Evolutionary conservation across 2,888 invertebrate genomes (phyloP), one percentile per base, ranked within the genome.

Genomic region (Zele albiditarsus): DNA sequence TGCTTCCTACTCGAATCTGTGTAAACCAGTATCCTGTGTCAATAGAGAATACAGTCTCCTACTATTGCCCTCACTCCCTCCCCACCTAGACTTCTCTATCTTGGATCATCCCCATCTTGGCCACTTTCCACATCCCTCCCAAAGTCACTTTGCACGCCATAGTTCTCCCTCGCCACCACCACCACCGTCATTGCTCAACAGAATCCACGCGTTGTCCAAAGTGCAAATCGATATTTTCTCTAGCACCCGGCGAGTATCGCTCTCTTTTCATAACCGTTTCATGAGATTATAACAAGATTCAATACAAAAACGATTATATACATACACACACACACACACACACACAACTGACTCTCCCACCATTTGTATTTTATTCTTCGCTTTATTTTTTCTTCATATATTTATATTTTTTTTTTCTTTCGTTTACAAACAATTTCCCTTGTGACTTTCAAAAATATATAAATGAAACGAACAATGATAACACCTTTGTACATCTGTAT

Each of bases 261-360:
- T 53, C 79, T 81, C 79, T 82, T 80, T 81, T 80, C 81, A 82
- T 81, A 53, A 82, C 78, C 80, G 81, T 82, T 85, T 82, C 83
- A 80, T 80, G 81, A 83, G 84, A 85, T 27, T 85, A 53, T 85
- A 84, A 81, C 82, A 79, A 78, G 74, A 78, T 71, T 76, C 76
- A 78, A 80, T 77, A 80, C 20, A 53, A 53, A 53, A 53, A 53
- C 53, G 8, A 20, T 20, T 20, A 53, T 20, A 38, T 2, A 80
- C 74, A 46, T 5, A 46, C 14, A 46, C 46, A 46, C 10, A n/a
- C 16, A 46, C 46, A 46, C 2, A n/a, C 46, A n/a, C n/a, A 46
- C n/a, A 38, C 10, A 2, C 38, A 38, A 38, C 38, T 12, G 12
- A 38, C 20, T 53, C 1, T 20, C 8, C 8, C 0, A 5, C 6